Base-by-base conservation (phyloP, 2,888 invertebrate genomes). In the Leucophenga maculata region DNA sequence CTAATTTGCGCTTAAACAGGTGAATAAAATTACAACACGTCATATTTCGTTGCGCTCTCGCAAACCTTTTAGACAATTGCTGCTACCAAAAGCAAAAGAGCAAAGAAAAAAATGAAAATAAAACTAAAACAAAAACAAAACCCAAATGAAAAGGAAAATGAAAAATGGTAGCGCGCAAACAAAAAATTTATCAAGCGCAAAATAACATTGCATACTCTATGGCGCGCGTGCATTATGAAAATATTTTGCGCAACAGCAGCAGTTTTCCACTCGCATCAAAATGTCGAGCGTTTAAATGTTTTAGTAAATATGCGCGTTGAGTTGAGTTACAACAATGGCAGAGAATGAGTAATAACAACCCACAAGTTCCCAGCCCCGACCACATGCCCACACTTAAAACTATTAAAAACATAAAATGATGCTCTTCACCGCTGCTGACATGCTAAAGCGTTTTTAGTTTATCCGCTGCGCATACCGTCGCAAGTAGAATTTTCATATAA, bases 161-260 rank as follows among this genome's bases (percentile, higher is more conserved):
- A 16, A n/a, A 2, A 32, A 44, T 18, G 16, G 11, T 11, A 39
- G 8, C 1, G 39, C 11, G 11, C 39, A 39, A 39, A 39, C 39
- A 78, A 80, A 83, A 80, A 82, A 83, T 80, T 81, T 79, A 80
- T 80, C 80, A 83, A 81, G 80, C 83, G 74, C 78, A 80, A 80
- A 80, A 80, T 83, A 80, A 81, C 80, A 80, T 80, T 80, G 82
- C 83, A 81, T 80, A 80, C 80, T 80, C 83, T 80, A 81, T 83
- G 78, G 79, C 81, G 79, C 39, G 39, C 39, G 39, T 39, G 39
- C 79, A 83, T 81, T 81, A 80, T 83, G 80, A 79, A 80, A 80
- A 76, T 82, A 79, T 83, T 62, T 62, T 82, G 75, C 74, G 65
- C 75, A 39, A 11, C 14, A 59, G 32, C n/a, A n/a, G 44, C 22